phyloP scores from a whole-genome alignment of 2,797 vertebrate genomes.

The Lepus oiostolus region DNA sequence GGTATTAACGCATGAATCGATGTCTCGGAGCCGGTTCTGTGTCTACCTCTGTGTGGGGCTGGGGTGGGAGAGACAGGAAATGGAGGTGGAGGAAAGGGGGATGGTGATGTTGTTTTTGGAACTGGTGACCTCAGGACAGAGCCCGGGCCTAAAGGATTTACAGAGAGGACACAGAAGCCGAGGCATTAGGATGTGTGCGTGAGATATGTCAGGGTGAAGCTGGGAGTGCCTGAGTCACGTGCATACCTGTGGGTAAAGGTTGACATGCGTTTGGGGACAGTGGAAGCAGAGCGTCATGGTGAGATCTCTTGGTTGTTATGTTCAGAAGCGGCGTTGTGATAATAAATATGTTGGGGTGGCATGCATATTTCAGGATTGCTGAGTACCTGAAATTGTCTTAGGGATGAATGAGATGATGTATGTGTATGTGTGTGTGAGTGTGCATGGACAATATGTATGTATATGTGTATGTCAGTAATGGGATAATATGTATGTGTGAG shows the following conservation, averaged over 20 bases:
- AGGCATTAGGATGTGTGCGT: neutral
- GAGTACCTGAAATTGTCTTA: neutral
- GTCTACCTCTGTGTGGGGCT: neutral
- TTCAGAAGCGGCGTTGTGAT: conserved; percentile 26
- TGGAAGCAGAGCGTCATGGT: neutral
- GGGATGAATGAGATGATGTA: neutral
- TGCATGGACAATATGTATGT: neutral
- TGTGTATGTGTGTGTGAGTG: neutral
- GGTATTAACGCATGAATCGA: neutral
- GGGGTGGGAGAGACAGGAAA: neutral
- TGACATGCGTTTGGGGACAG: neutral
- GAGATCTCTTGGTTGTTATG: conserved; percentile 37
- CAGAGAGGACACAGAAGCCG: conserved; percentile 47
- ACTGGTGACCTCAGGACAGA: neutral
- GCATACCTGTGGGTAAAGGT: conserved; percentile 12
- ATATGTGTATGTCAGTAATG: neutral
- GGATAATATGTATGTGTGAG: neutral
- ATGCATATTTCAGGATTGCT: neutral
- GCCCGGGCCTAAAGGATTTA: conserved; percentile 61
- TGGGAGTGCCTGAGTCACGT: conserved; percentile 10
- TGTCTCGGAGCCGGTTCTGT: neutral
- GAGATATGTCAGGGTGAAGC: conserved; percentile 40
- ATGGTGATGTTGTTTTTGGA: neutral
- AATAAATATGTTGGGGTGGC: conserved; percentile 1
- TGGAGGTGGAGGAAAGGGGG: conserved; percentile 30